Percentiles rank a stretch among this genome's conserved stretches.
phyloP scores from a whole-genome alignment of 2,888 invertebrate species.

The Lingula anatina region DNA sequence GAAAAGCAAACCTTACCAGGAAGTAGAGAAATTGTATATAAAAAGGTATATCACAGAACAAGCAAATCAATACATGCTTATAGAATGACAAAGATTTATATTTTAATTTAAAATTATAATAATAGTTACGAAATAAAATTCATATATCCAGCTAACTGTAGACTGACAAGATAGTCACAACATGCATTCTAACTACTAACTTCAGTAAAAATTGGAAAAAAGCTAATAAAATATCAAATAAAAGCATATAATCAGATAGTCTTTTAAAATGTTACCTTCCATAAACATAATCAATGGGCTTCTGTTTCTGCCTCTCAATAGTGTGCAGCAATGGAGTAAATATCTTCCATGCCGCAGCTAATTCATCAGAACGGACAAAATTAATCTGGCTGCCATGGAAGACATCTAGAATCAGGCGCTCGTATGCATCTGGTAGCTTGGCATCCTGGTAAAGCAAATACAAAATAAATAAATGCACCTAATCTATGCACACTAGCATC shows the following conservation, averaged over 20 bases:
- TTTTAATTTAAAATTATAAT: neutral
- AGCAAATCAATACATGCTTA: neutral
- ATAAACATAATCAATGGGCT: constrained; percentile 76
- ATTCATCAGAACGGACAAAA: constrained; percentile 94
- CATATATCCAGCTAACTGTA: too few species aligned
- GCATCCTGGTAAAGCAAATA: constrained; percentile 56
- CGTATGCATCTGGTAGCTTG: constrained; percentile 93
- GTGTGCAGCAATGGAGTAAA: constrained; percentile 84
- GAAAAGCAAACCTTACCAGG: too few species aligned
- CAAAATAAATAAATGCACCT: neutral
- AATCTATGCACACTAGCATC: neutral
- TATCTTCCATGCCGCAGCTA: constrained; percentile 95
- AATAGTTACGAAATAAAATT: too few species aligned
- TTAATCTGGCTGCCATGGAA: constrained; percentile 99
- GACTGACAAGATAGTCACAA: too few species aligned
- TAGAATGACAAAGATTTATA: neutral
- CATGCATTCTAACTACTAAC: too few species aligned
- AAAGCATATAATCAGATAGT: constrained; percentile 1
- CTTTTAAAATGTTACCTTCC: constrained; percentile 54
- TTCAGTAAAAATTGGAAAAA: too few species aligned
- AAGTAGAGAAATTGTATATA: too few species aligned
- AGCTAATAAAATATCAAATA: neutral
- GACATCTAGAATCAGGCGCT: constrained; percentile 92
- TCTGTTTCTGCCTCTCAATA: constrained; percentile 71
- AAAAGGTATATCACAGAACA: too few species aligned